A percentile compares a stretch with the other conserved stretches of the same genome.
These are phyloP conservation scores for Branchellion lobata DNA, from an alignment of 2,888 invertebrate genomes.

Conservation along the genomic window DNA sequence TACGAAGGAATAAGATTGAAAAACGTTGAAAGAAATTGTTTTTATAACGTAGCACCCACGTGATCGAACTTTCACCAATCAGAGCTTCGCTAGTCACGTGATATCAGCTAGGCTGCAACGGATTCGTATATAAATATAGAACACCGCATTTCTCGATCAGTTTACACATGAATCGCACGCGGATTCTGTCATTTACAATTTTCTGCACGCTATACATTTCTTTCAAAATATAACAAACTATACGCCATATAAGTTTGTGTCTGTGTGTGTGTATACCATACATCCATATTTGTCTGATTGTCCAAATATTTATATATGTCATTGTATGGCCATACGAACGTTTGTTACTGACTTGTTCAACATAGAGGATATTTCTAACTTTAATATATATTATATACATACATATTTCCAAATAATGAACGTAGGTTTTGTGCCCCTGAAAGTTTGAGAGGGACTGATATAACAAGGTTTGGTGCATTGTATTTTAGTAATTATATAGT, in stretches of 20 bases:
- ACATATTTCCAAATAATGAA: not conserved
- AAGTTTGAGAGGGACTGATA: not conserved
- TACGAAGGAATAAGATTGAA: no score
- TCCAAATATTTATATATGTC: not conserved
- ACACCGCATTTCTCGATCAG: constrained; percentile 16
- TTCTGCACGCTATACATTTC: not conserved
- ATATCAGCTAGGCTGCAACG: constrained; percentile 40
- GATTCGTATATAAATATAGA: constrained; percentile 39
- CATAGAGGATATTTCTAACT: not conserved
- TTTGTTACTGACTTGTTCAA: not conserved
- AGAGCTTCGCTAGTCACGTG: constrained; percentile 32
- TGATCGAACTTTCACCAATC: constrained; percentile 31
- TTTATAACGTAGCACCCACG: constrained; percentile 42
- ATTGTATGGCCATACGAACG: not conserved
- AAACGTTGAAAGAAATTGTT: not conserved
- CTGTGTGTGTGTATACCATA: no score
- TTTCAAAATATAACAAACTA: no score
- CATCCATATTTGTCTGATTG: not conserved
- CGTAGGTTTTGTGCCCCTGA: not conserved
- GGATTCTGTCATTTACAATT: not conserved
- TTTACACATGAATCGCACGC: not conserved
- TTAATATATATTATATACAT: not conserved
- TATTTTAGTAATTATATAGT: not conserved
- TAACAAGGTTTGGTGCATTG: constrained; percentile 10
- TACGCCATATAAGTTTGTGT: no score